Base-by-base conservation (phyloP, 2,888 invertebrate species). In the Orthosia gothica region DNA sequence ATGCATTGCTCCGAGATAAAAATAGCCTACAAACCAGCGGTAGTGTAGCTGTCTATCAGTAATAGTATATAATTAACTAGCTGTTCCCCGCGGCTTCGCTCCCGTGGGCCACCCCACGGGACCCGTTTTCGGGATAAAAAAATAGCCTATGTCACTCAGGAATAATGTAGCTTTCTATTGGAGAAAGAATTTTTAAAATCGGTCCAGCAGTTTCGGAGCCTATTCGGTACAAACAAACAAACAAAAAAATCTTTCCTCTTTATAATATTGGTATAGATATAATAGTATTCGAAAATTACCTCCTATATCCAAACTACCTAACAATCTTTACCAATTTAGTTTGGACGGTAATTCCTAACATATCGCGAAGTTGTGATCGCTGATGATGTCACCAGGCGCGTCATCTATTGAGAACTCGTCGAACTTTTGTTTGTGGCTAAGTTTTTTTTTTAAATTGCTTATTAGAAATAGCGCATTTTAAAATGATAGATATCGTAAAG, bases 371-470 rank as follows among this genome's bases (percentile, higher is more conserved):
- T 58, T 20, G 18, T 23, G 47, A 55, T 58, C 5, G 20, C n/a
- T 5, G 45, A 47, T 76, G 52, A 74, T 66, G 67, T 66, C 76
- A 74, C 58, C 64, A 32, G 12, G 11, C 16, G 63, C 9, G 62
- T 68, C 63, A 59, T 32, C 4, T 1, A 40, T 32, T 16, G 13
- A 68, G 32, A 32, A 47, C 59, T 23, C 15, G n/a, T 26, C 47
- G 16, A 12, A 15, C 15, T 3, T 52, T 45, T 63, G 15, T 32
- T 64, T 23, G 23, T 52, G 40, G 15, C 65, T 11, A 18, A 20
- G 5, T 40, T 40, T 11, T 13, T 66, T 18, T 55, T 55, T 13
- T 55, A 40, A 23, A 32, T 70, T 15, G 45, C 23, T 18, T 65
- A 18, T 18, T 4, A 16, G 0, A 12, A 13, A 4, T 23, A 0